Conservation (phyloP, 2,888 invertebrate genomes). For the Stenodera caucasica region DNA sequence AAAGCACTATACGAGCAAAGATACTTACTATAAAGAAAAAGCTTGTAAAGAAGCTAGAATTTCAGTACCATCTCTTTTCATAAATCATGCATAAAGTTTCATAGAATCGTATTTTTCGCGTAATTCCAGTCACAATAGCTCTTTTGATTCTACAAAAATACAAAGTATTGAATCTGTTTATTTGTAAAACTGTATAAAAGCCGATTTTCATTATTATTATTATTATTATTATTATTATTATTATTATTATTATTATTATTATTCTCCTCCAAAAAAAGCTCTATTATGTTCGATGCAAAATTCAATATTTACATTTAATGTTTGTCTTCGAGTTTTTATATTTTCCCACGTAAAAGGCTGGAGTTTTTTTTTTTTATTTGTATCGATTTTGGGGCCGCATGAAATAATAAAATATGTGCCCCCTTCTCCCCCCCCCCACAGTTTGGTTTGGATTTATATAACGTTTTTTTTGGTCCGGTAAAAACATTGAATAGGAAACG, state of each 20-base stretch:
- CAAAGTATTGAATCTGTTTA: not conserved
- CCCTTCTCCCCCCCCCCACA: not conserved
- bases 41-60: not conserved
- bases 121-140: not conserved
- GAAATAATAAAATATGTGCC: no score
- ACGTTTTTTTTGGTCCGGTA: not conserved
- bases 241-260: no score
- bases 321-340: no score
- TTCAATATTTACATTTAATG: slow-evolving; percentile 1
- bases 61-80: slow-evolving; percentile 4
- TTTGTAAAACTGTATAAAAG: not conserved
- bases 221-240: no score
- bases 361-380: no score
- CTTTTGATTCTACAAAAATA: not conserved
- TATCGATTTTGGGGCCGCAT: no score
- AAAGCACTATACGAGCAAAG: not conserved
- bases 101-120: slow-evolving; percentile 2
- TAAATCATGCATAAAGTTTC: slow-evolving; percentile 4
- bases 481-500: not conserved
- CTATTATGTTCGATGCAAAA: not conserved
- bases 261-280: no score
- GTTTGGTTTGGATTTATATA: not conserved
- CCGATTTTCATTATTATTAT: no score
- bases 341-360: not conserved
- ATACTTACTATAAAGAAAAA: slow-evolving; percentile 1